Conservation (phyloP, 2,888 invertebrate species). For the Bhutanitis thaidina region DNA sequence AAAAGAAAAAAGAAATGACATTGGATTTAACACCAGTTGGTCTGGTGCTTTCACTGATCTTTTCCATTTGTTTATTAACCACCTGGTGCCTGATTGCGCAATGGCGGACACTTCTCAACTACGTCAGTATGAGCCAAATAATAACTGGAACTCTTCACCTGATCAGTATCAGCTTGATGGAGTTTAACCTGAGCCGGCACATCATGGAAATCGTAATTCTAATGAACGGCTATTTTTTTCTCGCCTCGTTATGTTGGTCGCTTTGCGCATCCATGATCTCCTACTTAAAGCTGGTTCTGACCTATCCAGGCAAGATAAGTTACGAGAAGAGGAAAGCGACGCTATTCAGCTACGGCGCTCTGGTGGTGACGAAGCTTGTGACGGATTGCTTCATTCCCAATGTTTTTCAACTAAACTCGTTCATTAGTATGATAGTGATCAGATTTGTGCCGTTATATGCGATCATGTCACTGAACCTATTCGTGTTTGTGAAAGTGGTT, state of each 20-base stretch:
- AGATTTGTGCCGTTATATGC: slow-evolving; percentile 11
- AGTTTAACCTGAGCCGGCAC: neutral
- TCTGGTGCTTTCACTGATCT: slow-evolving; percentile 17
- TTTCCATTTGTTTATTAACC: slow-evolving; percentile 20
- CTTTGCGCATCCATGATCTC: slow-evolving; percentile 25
- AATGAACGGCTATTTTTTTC: slow-evolving; percentile 16
- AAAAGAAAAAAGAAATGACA: neutral
- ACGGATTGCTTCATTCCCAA: slow-evolving; percentile 10
- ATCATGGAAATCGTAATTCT: neutral
- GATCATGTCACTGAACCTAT: slow-evolving; percentile 20
- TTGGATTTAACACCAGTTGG: neutral
- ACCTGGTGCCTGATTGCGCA: slow-evolving; percentile 26
- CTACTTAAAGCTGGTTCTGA: slow-evolving; percentile 24
- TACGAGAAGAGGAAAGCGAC: slow-evolving; percentile 23
- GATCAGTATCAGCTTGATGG: neutral
- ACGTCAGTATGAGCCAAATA: slow-evolving; percentile 27
- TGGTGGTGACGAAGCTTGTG: slow-evolving; percentile 8
- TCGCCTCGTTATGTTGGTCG: slow-evolving; percentile 23
- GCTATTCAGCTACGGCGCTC: slow-evolving; percentile 16
- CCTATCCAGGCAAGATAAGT: slow-evolving; percentile 23
- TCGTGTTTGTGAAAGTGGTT: slow-evolving; percentile 18
- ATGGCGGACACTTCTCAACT: slow-evolving; percentile 29
- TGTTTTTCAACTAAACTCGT: neutral
- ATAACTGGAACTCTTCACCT: slow-evolving; percentile 25
- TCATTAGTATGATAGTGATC: neutral